Percentiles rank a stretch among this genome's conserved stretches.
Evolutionary conservation across 1,140 invertebrate genomes (phyloP).

Genomic region (Trichonephila clavipes): DNA sequence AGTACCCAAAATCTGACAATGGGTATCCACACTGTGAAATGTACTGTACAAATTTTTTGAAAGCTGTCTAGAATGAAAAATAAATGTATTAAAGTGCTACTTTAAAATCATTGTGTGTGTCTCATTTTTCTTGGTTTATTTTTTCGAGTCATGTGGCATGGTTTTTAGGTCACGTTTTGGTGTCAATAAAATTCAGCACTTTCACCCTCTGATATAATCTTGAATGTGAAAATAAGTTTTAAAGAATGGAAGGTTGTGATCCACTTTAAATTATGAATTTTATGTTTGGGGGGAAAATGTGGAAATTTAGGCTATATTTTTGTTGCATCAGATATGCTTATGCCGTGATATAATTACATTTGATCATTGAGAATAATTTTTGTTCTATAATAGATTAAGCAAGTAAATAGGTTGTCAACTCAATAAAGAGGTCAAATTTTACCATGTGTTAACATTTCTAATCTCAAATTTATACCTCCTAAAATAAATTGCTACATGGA

Average conservation of each 20-base stretch:
- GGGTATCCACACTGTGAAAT: slow-evolving; percentile 43
- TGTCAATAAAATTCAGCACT: slow-evolving; percentile 79
- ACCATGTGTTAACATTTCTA: background rate
- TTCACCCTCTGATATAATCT: slow-evolving; percentile 10
- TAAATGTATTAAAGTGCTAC: slow-evolving; percentile 64
- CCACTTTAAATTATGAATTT: too few relatives aligned
- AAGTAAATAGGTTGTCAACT: background rate
- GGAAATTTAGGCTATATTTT: too few relatives aligned
- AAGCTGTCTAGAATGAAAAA: slow-evolving; percentile 37
- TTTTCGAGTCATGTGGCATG: slow-evolving; percentile 49
- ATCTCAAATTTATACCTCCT: background rate
- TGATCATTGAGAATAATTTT: too few relatives aligned
- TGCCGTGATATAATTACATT: too few relatives aligned
- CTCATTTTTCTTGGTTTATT: slow-evolving; percentile 78
- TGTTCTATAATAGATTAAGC: background rate
- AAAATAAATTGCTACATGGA: background rate
- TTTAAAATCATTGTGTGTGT: slow-evolving; percentile 73
- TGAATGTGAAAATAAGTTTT: background rate
- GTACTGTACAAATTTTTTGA: slow-evolving; percentile 68
- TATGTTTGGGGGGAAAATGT: too few relatives aligned
- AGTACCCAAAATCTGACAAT: slow-evolving; percentile 13
- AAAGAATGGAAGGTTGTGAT: background rate
- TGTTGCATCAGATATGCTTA: too few relatives aligned
- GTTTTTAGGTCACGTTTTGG: slow-evolving; percentile 77
- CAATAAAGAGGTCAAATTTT: background rate